A percentile compares a stretch with the other conserved stretches of the same genome.
Conservation (phyloP, 2,113 vertebrate species). For the Labeo rohita region DNA sequence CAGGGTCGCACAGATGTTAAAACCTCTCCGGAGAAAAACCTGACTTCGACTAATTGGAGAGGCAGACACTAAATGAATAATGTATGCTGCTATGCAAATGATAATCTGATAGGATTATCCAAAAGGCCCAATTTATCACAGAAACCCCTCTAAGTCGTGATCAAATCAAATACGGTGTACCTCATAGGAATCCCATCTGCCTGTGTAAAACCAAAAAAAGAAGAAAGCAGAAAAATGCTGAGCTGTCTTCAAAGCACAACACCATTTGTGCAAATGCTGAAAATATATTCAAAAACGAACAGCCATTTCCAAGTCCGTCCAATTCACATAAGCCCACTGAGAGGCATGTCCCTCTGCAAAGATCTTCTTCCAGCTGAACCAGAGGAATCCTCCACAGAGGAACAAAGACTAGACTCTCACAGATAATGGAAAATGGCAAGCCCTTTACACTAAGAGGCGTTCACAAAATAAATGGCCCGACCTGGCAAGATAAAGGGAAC, state of each 20-base stretch:
- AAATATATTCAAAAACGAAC: neutral
- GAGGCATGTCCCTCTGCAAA: constrained; percentile 25
- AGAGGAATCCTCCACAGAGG: constrained; percentile 51
- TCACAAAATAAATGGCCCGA: constrained; percentile 19
- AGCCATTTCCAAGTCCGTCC: neutral
- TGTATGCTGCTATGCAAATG: constrained; percentile 70
- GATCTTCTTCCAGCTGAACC: constrained; percentile 54
- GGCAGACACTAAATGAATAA: constrained; percentile 70
- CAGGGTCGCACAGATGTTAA: constrained; percentile 70
- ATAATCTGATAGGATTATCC: constrained; percentile 75
- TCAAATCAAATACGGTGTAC: constrained; percentile 57
- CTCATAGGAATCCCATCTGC: constrained; percentile 53
- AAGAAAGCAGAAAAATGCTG: neutral
- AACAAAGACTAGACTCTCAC: constrained; percentile 58
- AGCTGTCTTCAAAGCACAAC: neutral
- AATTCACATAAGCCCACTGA: constrained; percentile 17
- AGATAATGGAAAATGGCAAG: constrained; percentile 45
- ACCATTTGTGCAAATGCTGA: neutral
- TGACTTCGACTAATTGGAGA: constrained; percentile 68
- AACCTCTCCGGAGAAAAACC: constrained; percentile 61
- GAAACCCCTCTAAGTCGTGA: constrained; percentile 64
- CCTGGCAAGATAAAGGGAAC: constrained; percentile 35
- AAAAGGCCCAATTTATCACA: constrained; percentile 64
- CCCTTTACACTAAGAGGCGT: constrained; percentile 21
- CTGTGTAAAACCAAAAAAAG: constrained; percentile 40